Conservation (phyloP, 2,113 vertebrate species). For the Pseudopodoces humilis region DNA sequence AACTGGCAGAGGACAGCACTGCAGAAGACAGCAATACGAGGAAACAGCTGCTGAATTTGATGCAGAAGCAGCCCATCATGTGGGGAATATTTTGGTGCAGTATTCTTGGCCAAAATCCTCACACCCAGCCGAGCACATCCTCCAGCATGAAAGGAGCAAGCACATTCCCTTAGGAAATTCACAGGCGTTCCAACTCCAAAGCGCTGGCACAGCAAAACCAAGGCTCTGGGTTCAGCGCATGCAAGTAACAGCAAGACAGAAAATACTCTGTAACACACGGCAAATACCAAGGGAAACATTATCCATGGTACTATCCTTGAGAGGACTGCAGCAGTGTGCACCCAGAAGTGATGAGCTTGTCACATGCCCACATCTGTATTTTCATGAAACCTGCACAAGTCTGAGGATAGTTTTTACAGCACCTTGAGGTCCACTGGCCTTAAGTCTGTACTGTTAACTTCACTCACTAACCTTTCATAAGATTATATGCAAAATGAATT, state of each 20-base stretch:
- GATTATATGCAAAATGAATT: neutral
- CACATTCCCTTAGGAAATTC: neutral
- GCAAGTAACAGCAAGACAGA: neutral
- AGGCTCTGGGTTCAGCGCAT: neutral
- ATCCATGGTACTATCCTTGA: neutral
- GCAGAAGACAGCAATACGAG: conserved; percentile 16
- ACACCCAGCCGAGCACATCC: neutral
- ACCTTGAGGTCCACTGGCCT: neutral
- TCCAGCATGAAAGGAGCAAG: neutral
- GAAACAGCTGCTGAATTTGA: conserved; percentile 40
- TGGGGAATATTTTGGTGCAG: conserved; percentile 39
- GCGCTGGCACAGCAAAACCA: conserved; percentile 1
- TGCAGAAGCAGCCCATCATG: neutral
- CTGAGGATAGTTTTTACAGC: neutral
- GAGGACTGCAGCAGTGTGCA: neutral
- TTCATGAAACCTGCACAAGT: neutral
- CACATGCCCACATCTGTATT: neutral
- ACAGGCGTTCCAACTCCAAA: neutral
- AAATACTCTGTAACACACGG: neutral
- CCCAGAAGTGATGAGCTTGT: neutral
- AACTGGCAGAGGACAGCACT: conserved; percentile 18
- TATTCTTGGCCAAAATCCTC: conserved; percentile 5
- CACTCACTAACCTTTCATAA: neutral
- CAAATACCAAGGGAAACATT: neutral
- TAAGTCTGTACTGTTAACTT: neutral